Evolutionary conservation across 2,113 vertebrate species (phyloP).

Genomic region (Ploceus nigricollis): DNA sequence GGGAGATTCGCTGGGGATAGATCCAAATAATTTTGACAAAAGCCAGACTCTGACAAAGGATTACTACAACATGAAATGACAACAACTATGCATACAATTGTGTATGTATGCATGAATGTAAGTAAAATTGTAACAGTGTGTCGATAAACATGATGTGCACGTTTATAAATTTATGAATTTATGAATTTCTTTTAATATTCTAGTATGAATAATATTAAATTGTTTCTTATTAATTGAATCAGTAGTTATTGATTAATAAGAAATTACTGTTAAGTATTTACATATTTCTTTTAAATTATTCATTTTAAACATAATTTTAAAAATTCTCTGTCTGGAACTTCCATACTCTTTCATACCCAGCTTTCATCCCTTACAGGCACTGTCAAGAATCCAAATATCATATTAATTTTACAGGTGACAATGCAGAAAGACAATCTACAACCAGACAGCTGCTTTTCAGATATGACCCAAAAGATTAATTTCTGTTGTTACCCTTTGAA

Average conservation of each 20-base stretch:
- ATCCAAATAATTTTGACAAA: not conserved
- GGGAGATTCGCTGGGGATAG: fast-evolving
- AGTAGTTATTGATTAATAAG: not conserved
- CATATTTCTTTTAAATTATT: not conserved
- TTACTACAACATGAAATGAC: not conserved
- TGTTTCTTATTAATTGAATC: not conserved
- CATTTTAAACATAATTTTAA: fast-evolving
- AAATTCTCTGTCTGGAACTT: not conserved
- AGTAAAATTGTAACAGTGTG: not conserved
- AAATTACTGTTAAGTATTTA: not conserved
- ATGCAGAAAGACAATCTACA: not conserved
- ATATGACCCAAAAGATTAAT: not conserved
- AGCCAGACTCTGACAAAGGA: not conserved
- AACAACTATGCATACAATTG: not conserved
- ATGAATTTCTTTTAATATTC: not conserved
- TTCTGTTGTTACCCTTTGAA: not conserved
- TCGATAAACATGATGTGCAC: fast-evolving
- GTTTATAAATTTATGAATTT: no score
- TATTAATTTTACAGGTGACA: not conserved
- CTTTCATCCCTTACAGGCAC: not conserved
- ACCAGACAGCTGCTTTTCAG: not conserved
- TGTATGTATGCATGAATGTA: no score
- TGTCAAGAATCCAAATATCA: not conserved
- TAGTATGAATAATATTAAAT: not conserved
- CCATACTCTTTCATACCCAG: not conserved